Evolutionary conservation across 2,797 vertebrate genomes (phyloP), one percentile per base, ranked within the genome.

Genomic region (Echiichthys vipera): DNA sequence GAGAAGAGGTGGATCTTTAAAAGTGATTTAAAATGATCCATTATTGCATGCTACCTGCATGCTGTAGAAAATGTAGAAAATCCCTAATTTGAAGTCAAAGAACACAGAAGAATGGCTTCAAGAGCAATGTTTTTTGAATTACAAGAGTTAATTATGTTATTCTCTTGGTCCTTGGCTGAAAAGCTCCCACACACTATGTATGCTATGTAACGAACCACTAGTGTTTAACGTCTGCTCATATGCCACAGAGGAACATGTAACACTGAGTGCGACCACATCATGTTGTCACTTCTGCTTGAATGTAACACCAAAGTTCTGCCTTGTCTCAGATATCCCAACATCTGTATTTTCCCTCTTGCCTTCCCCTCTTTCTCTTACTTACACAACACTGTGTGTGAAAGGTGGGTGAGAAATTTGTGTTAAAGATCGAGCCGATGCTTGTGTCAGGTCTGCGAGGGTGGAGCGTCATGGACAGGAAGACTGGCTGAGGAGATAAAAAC

Each of bases 401-500:
- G 34, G 57, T 37, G 30, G n/a, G 32, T 59, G 25, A 65, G 72
- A 55, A 64, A 49, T 50, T 65, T 40, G 47, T 59, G 70, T 53
- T 47, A n/a, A 24, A 62, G 63, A 14, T 58, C 27, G 40, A 42
- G 36, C 53, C 51, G 10, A 1, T 9, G 59, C 32, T 17, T 37
- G 10, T 47, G 50, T 57, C 5, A 51, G 45, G 30, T 75, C 71
- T 46, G 47, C 25, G 32, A 39, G 78, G 81, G 77, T 65, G 66
- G 72, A 65, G 76, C 69, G 39, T 73, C 58, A 29, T 46, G 59
- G 73, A 72, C 85, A 89, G 85, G 85, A 90, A 85, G 85, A 71
- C 74, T 84, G 86, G 65, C 39, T 0, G 15, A 72, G 34, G 45
- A 89, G 88, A 87, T 87, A 82, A 88, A n/a, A 81, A 74, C 32